Base-by-base conservation (phyloP, 2,888 invertebrate species). In the Sussaba pulchella region DNA sequence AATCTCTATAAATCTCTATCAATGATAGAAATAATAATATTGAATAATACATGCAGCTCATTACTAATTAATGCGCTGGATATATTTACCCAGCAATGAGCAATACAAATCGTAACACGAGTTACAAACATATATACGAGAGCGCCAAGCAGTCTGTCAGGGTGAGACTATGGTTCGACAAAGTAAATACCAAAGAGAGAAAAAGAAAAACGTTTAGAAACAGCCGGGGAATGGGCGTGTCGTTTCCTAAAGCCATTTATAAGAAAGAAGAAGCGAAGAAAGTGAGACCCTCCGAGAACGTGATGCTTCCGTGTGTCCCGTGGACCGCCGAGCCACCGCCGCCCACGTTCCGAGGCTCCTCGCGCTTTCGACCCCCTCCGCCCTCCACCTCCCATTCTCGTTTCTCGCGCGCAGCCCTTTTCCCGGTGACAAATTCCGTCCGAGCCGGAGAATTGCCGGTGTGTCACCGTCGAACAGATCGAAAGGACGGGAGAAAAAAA, bases 241-340 rank as follows among this genome's bases (percentile, higher is more conserved):
- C 90, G 87, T 85, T 90, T 91, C 91, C 91, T 88, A 83, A 88
- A 91, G 87, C 88, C 88, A 91, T 92, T 92, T 91, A 88, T 91
- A 31, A 85, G 78, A 59, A 77, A 85, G 86, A 84, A 85, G 79
- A 81, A 82, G 75, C 78, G 82, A 82, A 66, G 69, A 59, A 61
- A 81, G 74, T 76, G 82, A 82, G 66, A 77, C 69, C 77, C 78
- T 83, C 24, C 77, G 86, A 2, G 57, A 89, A 91, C 90, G 91
- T 91, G 91, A 91, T 91, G 89, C 89, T 90, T 87, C 84, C 83
- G 85, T 87, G 86, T 83, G 31, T n/a, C 82, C 72, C 81, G 70
- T 63, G 64, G 47, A 50, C 41, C 47, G 43, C 36, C 39, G 71
- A 39, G 31, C 31, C 31, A 5, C 6, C 31, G 6, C 31, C 31